Conservation (phyloP, 2,888 invertebrate species). For the Sinhomidia bicolor region DNA sequence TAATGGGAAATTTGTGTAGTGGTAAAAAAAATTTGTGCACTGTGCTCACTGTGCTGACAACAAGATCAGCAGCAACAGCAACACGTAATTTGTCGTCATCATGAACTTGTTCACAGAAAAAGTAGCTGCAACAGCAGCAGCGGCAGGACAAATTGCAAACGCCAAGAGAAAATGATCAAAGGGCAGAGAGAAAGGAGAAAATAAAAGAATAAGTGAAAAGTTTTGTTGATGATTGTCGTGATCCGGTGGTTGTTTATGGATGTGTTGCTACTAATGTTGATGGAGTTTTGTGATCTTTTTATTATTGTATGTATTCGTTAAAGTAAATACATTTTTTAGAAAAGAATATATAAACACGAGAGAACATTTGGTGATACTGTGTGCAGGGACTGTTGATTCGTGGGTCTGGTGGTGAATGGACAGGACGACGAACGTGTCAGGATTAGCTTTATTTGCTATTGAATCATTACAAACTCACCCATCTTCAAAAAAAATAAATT, state of each 20-base stretch:
- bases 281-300: background rate
- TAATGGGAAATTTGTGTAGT: conserved; percentile 24
- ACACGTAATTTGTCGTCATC: background rate
- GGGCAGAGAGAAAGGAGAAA: no score
- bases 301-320: background rate
- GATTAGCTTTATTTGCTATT: conserved; percentile 62
- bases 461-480: no score
- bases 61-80: no score
- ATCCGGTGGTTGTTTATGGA: background rate
- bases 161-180: background rate
- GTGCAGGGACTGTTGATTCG: no score
- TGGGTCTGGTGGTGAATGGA: conserved; percentile 20
- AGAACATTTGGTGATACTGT: no score
- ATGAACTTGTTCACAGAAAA: background rate
- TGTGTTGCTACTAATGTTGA: no score
- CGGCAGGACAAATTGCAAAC: background rate
- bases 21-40: background rate
- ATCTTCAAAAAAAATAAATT: no score
- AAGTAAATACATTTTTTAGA: no score
- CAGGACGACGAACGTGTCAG: conserved; percentile 25
- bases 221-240: background rate
- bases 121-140: background rate
- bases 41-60: no score
- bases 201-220: background rate
- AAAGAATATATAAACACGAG: no score